Evolutionary conservation across 2,888 invertebrate species (phyloP).

Genomic region (Brachyptera risi): DNA sequence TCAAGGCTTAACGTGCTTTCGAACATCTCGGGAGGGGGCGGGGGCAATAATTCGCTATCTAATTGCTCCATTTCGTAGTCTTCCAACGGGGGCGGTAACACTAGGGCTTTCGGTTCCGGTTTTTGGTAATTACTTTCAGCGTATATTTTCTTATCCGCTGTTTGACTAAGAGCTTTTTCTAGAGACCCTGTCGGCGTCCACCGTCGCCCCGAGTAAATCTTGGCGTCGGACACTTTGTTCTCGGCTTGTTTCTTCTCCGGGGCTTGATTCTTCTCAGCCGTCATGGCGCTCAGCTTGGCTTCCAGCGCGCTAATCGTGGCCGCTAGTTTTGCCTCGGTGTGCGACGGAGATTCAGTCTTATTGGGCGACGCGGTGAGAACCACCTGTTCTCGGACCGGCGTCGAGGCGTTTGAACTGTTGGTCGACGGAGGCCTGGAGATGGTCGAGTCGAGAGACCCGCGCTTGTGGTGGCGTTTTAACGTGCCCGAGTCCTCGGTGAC

Average conservation of each 20-base stretch:
- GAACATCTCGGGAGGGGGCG: slow-evolving; percentile 71
- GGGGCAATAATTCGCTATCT: slow-evolving; percentile 51
- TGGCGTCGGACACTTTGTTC: not conserved
- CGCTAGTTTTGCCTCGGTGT: slow-evolving; percentile 6
- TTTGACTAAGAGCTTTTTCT: slow-evolving; percentile 26
- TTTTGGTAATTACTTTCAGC: too few species aligned
- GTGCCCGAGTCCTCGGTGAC: slow-evolving; percentile 30
- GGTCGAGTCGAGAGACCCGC: slow-evolving; percentile 19
- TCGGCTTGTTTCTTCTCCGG: not conserved
- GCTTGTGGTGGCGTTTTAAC: slow-evolving; percentile 30
- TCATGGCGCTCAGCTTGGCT: slow-evolving; percentile 7
- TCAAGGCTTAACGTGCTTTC: slow-evolving; percentile 74
- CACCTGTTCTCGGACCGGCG: slow-evolving; percentile 27
- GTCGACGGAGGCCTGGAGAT: slow-evolving; percentile 15
- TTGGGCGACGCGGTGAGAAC: not conserved
- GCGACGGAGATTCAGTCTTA: slow-evolving; percentile 16
- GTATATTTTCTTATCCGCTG: not conserved
- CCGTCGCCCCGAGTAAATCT: slow-evolving; percentile 1
- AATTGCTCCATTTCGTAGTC: slow-evolving; percentile 46
- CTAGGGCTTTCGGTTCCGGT: slow-evolving; percentile 39
- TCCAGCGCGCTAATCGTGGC: slow-evolving; percentile 19
- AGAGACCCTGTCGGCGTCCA: slow-evolving; percentile 13
- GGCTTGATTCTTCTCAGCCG: slow-evolving; percentile 3
- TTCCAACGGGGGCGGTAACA: slow-evolving; percentile 42
- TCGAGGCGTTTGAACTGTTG: slow-evolving; percentile 28